Evolutionary conservation across 1,140 invertebrate species (phyloP), one percentile per base, ranked within the genome.

Genomic region (Druon quercuslanigerum): DNA sequence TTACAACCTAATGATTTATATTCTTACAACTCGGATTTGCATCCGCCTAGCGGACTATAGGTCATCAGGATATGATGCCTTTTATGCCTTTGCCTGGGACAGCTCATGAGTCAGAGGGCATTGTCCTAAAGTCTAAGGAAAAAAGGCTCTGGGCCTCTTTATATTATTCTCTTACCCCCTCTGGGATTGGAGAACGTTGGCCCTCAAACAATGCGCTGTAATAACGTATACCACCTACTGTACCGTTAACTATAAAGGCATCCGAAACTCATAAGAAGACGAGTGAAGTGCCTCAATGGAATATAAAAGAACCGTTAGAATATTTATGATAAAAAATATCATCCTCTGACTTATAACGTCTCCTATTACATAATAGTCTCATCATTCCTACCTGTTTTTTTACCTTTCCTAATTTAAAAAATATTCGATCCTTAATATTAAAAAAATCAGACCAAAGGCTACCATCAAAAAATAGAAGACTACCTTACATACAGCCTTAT

Each of bases 201-300:
- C 7, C 0, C 40, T 7, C 40, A 11, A 46, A 46, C 40, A 33
- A 33, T 33, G 25, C 25, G 54, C 52, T 66, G 50, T 17, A 72
- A 51, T 16, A 56, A 33, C 51, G 75, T 70, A 73, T 73, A 77
- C 76, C 50, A 72, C 72, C 51, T 11, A 46, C 40, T 77, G 33
- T 71, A 50, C 72, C 70, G 71, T 76, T 76, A 54, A 54, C 17
- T 54, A n/a, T 17, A 54, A 19, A 54, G n/a, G 8, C 11, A 46
- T 46, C 40, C 52, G 16, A n/a, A 54, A 19, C 7, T 17, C 52
- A n/a, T 54, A 17, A 17, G 16, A 17, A 17, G 16, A 54, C 13
- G 52, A 54, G 17, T 54, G 1, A 17, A 54, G 16, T 54, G 52
- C n/a, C 25, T 56, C 73, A n/a, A 16, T 57, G 54, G 50, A 74